Conservation (phyloP, 2,888 invertebrate species). For the Minunthozetes semirufus region DNA sequence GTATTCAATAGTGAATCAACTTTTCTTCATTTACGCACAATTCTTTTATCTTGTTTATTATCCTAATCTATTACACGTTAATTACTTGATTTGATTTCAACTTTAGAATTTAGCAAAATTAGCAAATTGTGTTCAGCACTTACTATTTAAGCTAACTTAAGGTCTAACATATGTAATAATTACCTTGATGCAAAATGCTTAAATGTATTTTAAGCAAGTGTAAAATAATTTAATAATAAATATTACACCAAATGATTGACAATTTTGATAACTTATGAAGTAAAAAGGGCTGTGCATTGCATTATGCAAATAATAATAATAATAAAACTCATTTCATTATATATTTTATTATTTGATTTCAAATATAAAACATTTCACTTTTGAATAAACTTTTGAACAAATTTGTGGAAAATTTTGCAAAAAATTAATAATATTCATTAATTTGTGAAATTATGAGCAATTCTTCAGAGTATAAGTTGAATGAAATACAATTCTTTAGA, state of each 20-base stretch:
- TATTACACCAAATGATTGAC: too few relatives aligned
- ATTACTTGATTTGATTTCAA: background rate
- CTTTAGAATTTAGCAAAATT: background rate
- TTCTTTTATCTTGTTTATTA: background rate
- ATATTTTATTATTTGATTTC: too few relatives aligned
- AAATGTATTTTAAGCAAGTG: too few relatives aligned
- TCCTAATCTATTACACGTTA: background rate
- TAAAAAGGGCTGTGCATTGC: too few relatives aligned
- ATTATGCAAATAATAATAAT: too few relatives aligned
- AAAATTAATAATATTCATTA: background rate
- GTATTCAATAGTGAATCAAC: constrained; percentile 21
- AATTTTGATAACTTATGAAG: too few relatives aligned
- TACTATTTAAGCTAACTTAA: too few relatives aligned
- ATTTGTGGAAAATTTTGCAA: background rate
- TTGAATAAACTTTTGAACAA: background rate
- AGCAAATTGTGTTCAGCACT: background rate
- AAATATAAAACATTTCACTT: background rate
- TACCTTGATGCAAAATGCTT: too few relatives aligned
- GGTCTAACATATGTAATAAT: too few relatives aligned
- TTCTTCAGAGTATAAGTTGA: background rate
- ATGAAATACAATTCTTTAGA: background rate
- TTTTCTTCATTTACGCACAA: background rate
- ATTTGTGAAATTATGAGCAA: too few relatives aligned
- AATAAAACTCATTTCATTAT: too few relatives aligned
- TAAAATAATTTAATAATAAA: too few relatives aligned